phyloP scores from a whole-genome alignment of 2,888 invertebrate species.

The Poecilobothrus nobilitatus region DNA sequence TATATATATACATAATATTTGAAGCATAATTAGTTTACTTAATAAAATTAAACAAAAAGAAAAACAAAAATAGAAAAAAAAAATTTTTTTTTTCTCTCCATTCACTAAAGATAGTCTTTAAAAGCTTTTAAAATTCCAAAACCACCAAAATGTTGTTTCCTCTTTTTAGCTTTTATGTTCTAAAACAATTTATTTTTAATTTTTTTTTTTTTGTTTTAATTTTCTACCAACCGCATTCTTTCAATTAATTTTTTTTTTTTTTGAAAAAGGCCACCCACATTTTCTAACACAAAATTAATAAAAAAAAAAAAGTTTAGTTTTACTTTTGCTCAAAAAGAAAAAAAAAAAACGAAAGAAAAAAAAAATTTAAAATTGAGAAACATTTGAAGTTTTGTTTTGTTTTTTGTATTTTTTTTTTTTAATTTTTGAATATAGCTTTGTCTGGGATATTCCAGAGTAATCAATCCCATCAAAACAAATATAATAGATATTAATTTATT shows the following conservation, averaged over 20 bases:
- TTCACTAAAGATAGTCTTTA: not conserved
- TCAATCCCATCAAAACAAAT: not conserved
- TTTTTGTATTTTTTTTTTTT: not conserved
- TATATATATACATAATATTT: no score
- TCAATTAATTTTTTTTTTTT: not conserved
- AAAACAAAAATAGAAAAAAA: not conserved
- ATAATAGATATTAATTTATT: not conserved
- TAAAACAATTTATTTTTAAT: not conserved
- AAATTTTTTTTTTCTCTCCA: no score
- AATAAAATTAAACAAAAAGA: not conserved
- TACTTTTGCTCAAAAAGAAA: not conserved
- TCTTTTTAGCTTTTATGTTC: not conserved
- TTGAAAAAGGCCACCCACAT: not conserved
- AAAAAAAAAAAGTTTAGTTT: not conserved
- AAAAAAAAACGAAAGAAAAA: no score
- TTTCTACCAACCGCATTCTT: conserved; percentile 1
- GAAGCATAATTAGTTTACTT: not conserved
- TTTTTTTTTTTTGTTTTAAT: not conserved
- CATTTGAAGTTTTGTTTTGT: not conserved
- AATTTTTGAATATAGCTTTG: not conserved
- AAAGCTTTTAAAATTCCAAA: conserved; percentile 4
- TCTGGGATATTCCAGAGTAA: not conserved
- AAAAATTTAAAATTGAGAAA: not conserved
- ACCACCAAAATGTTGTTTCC: conserved; percentile 4
- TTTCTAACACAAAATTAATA: not conserved